Conservation (phyloP, 2,888 invertebrate genomes). For the Sipha maydis region DNA sequence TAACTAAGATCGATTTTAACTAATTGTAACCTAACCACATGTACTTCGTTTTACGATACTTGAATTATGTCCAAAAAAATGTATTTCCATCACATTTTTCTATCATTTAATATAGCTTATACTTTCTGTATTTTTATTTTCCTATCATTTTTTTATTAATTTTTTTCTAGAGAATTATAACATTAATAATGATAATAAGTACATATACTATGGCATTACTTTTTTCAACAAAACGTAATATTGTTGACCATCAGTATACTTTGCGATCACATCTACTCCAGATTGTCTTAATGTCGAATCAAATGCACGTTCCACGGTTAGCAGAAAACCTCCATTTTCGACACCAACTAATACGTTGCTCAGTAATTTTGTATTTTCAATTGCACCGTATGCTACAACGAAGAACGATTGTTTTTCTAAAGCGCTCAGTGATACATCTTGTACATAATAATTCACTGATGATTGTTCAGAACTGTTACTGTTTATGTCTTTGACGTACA, state of each 20-base stretch:
- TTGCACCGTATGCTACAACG: slow-evolving; percentile 75
- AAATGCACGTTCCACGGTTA: slow-evolving; percentile 75
- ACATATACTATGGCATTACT: slow-evolving; percentile 5
- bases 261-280: slow-evolving; percentile 22
- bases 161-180: not conserved
- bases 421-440: slow-evolving; percentile 73
- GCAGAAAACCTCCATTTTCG: slow-evolving; percentile 76
- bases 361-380: slow-evolving; percentile 71
- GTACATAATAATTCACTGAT: slow-evolving; percentile 73
- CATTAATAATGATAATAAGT: not conserved
- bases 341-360: slow-evolving; percentile 74
- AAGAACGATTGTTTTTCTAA: slow-evolving; percentile 77
- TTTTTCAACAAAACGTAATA: slow-evolving; percentile 50
- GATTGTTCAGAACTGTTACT: slow-evolving; percentile 72
- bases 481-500: slow-evolving; percentile 71
- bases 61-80: too few species aligned
- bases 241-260: slow-evolving; percentile 31
- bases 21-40: too few species aligned
- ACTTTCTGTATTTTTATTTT: too few species aligned
- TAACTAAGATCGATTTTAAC: too few species aligned
- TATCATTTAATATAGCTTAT: too few species aligned
- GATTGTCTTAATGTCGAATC: slow-evolving; percentile 23
- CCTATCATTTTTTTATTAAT: too few species aligned
- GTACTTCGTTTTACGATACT: too few species aligned
- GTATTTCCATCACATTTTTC: too few species aligned